phyloP scores from a whole-genome alignment of 2,797 vertebrate species.

The Bryconaethiops microstoma region DNA sequence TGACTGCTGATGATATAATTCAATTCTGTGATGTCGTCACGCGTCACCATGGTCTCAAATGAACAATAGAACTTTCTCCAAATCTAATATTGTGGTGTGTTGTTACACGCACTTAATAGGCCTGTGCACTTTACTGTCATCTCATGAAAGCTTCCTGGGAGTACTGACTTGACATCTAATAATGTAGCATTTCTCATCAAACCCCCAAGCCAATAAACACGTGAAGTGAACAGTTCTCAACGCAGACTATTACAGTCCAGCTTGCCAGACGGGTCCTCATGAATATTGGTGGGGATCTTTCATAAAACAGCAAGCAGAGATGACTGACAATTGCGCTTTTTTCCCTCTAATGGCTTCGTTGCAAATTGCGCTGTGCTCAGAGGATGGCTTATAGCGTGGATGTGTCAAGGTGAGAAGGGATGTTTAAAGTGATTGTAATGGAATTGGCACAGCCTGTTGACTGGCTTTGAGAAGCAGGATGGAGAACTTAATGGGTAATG shows the following conservation, averaged over 20 bases:
- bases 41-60: neutral
- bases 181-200: slow-evolving; percentile 44
- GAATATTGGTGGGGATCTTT: slow-evolving; percentile 39
- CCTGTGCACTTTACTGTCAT: slow-evolving; percentile 21
- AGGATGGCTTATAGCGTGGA: slow-evolving; percentile 50
- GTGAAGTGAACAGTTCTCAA: slow-evolving; percentile 24
- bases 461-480: slow-evolving; percentile 61
- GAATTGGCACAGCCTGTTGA: slow-evolving; percentile 59
- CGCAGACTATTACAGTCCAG: slow-evolving; percentile 32
- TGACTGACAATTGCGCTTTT: slow-evolving; percentile 46
- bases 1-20: neutral
- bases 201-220: slow-evolving; percentile 37
- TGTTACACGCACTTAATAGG: slow-evolving; percentile 20
- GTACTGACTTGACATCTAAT: slow-evolving; percentile 50
- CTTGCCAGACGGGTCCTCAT: slow-evolving; percentile 40
- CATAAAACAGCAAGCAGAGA: slow-evolving; percentile 33
- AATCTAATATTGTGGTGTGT: slow-evolving; percentile 5
- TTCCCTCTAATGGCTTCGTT: slow-evolving; percentile 43
- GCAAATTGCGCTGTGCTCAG: slow-evolving; percentile 39
- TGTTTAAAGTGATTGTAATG: slow-evolving; percentile 65
- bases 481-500: slow-evolving; percentile 62
- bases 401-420: slow-evolving; percentile 63
- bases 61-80: neutral
- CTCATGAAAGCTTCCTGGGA: slow-evolving; percentile 28
- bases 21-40: neutral